These are phyloP conservation scores for Caenorhabditis japonica DNA, from an alignment of 2,888 invertebrate genomes.

Conservation along the genomic window DNA sequence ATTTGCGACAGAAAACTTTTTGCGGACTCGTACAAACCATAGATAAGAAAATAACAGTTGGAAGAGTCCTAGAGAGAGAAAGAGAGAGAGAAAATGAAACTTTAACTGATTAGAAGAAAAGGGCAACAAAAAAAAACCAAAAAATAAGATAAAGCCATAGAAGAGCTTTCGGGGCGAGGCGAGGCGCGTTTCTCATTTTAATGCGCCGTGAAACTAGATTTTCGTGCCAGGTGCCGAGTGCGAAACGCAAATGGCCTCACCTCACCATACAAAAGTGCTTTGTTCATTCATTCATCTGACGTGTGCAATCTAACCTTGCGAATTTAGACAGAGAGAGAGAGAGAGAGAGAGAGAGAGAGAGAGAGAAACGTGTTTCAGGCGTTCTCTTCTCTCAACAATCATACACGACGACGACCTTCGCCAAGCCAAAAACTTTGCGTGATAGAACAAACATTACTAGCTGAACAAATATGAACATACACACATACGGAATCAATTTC, in stretches of 20 bases:
- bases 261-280: conserved; percentile 50
- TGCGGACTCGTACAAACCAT: too few relatives aligned
- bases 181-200: background rate
- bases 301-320: conserved; percentile 51
- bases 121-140: too few relatives aligned
- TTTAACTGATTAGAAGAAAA: too few relatives aligned
- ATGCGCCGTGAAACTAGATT: conserved; percentile 35
- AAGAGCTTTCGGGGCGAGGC: background rate
- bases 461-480: background rate
- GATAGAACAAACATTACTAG: background rate
- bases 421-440: conserved; percentile 14
- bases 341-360: conserved; percentile 12
- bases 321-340: conserved; percentile 4
- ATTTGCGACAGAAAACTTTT: too few relatives aligned
- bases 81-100: too few relatives aligned
- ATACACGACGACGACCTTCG: conserved; percentile 6
- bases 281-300: conserved; percentile 47
- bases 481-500: background rate
- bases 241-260: conserved; percentile 51
- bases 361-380: conserved; percentile 43
- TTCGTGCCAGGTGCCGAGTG: conserved; percentile 40
- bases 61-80: too few relatives aligned
- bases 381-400: conserved; percentile 23
- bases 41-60: too few relatives aligned
- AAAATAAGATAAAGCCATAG: background rate